Base-by-base conservation (phyloP, 23 tunicate species). In the Styela plicata region DNA sequence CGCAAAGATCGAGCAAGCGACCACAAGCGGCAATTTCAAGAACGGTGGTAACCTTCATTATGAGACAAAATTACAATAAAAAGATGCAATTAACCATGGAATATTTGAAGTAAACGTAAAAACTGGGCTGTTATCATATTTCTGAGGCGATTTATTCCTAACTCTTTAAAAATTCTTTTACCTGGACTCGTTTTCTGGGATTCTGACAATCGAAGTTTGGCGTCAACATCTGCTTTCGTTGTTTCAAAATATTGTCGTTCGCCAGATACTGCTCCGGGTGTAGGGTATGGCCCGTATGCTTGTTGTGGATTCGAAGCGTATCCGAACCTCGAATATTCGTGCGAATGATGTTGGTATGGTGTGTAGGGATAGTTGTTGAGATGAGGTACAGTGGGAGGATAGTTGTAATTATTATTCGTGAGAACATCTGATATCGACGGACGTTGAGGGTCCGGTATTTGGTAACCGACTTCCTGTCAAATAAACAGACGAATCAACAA, bases 161-260 rank as follows among this genome's bases (percentile, higher is more conserved):
- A n/a, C n/a, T n/a, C n/a, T n/a, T n/a, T n/a, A n/a, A n/a, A n/a
- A n/a, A n/a, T n/a, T n/a, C n/a, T n/a, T n/a, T n/a, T 44, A 76
- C 81, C 81, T 44, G 81, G 64, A 24, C 37, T 76, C 17, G 81
- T 44, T 53, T 76, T 76, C 63, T 76, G 64, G 2, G 16, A 29
- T 24, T 33, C 81, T 21, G 81, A 76, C 81, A 76, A 36, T 25
- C 81, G 28, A 26, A 76, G 66, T 53, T 76, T 76, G 22, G 81
- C 81, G 44, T 76, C 81, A 44, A 29, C 66, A 57, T 76, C 81
- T 52, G 81, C 66, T 76, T 44, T 76, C 0, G 81, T 76, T 19
- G 81, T 76, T 76, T 76, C 81, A 57, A 33, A 76, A 44, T 76
- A 76, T 37, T 44, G n/a, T 67, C 71, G 31, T 27, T 29, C 71